Percentiles rank a stretch among this genome's conserved stretches.
These are phyloP conservation scores for Myotis lucifugus DNA, from an alignment of 2,113 vertebrate species.

Conservation along the genomic window DNA sequence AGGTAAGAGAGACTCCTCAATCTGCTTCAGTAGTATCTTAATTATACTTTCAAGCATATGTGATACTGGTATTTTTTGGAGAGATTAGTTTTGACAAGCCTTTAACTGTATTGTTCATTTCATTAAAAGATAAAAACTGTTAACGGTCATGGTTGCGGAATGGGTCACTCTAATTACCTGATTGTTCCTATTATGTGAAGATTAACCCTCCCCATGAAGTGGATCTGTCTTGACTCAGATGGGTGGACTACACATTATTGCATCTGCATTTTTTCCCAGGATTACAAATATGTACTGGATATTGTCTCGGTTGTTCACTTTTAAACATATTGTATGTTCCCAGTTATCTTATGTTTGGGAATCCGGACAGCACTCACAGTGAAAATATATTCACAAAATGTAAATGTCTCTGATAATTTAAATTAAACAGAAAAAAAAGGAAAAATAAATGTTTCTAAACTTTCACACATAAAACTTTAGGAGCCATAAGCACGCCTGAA, in stretches of 20 bases:
- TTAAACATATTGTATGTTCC: not conserved
- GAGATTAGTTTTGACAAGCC: not conserved
- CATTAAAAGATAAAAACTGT: not conserved
- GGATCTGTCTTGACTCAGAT: not conserved
- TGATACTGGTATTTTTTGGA: not conserved
- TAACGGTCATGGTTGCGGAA: not conserved
- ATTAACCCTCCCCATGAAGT: not conserved
- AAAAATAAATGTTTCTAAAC: not conserved
- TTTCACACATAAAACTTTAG: not conserved
- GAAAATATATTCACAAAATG: not conserved
- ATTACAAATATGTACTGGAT: not conserved
- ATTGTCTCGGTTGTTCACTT: not conserved
- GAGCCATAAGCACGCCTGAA: not conserved
- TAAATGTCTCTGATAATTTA: not conserved
- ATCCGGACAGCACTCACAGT: not conserved
- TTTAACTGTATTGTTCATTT: not conserved
- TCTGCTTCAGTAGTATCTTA: not conserved
- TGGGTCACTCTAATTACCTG: not conserved
- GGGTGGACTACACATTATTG: not conserved
- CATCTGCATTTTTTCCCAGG: not conserved
- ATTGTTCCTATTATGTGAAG: not conserved
- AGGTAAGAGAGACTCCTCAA: constrained; percentile 71
- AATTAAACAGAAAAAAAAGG: not conserved
- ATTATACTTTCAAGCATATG: not conserved
- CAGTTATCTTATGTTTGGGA: not conserved